These are phyloP conservation scores for Biston betularia DNA, from an alignment of 2,888 invertebrate species.

Conservation along the genomic window DNA sequence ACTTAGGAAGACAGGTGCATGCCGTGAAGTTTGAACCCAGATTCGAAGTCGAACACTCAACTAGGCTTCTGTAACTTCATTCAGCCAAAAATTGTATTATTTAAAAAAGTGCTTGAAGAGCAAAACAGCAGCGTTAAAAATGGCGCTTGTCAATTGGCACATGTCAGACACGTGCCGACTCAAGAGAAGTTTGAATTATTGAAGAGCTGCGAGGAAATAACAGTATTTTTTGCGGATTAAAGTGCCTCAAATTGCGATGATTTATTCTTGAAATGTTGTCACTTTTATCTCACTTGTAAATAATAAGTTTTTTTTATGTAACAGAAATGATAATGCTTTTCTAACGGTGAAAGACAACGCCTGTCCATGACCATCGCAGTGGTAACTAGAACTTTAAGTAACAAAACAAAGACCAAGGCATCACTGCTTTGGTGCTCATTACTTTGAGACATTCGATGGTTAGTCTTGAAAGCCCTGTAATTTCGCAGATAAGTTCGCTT, in stretches of 20 bases:
- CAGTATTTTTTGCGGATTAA: conserved; percentile 40
- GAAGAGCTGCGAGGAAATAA: conserved; percentile 52
- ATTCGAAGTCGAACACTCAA: too few relatives aligned
- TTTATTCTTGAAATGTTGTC: conserved; percentile 21
- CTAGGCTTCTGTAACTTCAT: background rate
- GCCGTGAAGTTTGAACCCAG: too few relatives aligned
- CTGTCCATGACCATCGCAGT: background rate
- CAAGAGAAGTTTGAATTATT: conserved; percentile 62
- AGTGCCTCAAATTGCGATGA: conserved; percentile 27
- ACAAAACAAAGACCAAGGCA: too few relatives aligned
- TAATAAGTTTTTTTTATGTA: background rate
- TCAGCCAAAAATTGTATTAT: background rate
- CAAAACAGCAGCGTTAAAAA: conserved; percentile 33
- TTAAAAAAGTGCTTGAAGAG: background rate
- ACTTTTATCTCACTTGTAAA: background rate
- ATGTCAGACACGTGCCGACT: conserved; percentile 59
- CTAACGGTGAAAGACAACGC: too few relatives aligned
- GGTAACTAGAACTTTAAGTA: too few relatives aligned
- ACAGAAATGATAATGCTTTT: too few relatives aligned
- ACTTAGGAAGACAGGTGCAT: too few relatives aligned
- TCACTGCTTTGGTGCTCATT: too few relatives aligned
- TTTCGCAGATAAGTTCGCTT: too few relatives aligned
- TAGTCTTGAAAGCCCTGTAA: too few relatives aligned
- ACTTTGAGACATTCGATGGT: too few relatives aligned
- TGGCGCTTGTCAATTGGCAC: conserved; percentile 43